Evolutionary conservation across 2,888 invertebrate species (phyloP).

Genomic region (Idaea aversata): DNA sequence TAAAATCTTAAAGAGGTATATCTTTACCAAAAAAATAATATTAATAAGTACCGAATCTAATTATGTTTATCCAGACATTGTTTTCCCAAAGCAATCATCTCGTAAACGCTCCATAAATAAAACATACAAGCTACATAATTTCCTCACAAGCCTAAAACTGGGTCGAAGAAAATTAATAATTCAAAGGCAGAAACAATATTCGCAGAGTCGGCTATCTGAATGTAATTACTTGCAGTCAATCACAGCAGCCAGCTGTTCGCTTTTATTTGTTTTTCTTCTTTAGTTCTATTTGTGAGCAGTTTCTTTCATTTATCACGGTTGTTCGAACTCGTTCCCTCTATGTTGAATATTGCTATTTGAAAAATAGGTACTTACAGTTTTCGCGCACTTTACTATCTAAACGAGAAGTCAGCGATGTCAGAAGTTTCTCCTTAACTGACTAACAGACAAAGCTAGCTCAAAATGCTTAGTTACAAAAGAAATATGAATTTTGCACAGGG

Average conservation of each 20-base stretch:
- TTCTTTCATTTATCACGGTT: constrained; percentile 9
- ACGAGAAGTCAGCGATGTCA: no score
- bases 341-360: not conserved
- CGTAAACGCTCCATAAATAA: constrained; percentile 2
- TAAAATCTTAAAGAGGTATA: no score
- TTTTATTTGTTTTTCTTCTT: constrained; percentile 18
- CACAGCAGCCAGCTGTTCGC: constrained; percentile 28
- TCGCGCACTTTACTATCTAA: no score
- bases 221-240: constrained; percentile 33
- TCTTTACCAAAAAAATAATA: no score
- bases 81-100: not conserved
- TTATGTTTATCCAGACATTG: no score
- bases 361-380: not conserved
- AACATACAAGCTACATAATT: constrained; percentile 4
- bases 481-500: no score
- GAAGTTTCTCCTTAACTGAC: no score
- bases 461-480: no score
- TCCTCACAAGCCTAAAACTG: not conserved
- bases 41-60: no score
- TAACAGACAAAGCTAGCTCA: no score
- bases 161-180: constrained; percentile 20
- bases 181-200: constrained; percentile 22
- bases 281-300: constrained; percentile 10
- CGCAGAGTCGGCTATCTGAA: constrained; percentile 15
- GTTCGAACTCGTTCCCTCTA: not conserved